A percentile compares a stretch with the other conserved stretches of the same genome.
Conservation (phyloP, 2,113 vertebrate genomes). For the Lucifuga dentata region DNA sequence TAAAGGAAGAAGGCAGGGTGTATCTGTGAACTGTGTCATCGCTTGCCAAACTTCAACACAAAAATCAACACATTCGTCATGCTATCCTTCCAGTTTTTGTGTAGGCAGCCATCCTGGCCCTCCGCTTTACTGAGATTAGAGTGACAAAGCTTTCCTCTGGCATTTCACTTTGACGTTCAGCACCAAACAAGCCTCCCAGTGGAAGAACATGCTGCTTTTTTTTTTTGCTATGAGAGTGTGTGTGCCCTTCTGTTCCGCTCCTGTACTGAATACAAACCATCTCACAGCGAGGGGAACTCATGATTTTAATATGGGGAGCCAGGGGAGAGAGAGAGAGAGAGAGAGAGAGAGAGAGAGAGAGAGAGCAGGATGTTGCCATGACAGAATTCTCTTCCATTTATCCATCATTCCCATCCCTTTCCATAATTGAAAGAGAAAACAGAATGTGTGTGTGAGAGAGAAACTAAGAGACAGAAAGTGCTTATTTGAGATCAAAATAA, state of each 20-base stretch:
- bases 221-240: slow-evolving; percentile 13
- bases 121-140: slow-evolving; percentile 28
- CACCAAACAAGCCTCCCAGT: slow-evolving; percentile 39
- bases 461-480: neutral
- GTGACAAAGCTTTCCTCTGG: slow-evolving; percentile 51
- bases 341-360: neutral
- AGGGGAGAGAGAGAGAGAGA: slow-evolving; percentile 3
- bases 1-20: neutral
- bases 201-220: slow-evolving; percentile 19
- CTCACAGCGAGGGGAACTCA: slow-evolving; percentile 10
- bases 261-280: slow-evolving; percentile 50
- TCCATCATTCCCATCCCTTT: neutral
- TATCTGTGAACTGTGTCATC: neutral
- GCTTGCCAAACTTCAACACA: slow-evolving; percentile 17
- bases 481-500: neutral
- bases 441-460: no score
- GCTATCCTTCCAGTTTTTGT: slow-evolving; percentile 1
- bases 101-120: slow-evolving; percentile 38
- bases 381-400: neutral
- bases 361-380: neutral
- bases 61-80: neutral
- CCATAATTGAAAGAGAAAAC: neutral
- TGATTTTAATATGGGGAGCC: slow-evolving; percentile 42
- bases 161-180: slow-evolving; percentile 47
- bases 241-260: slow-evolving; percentile 47